These are phyloP conservation scores for Lagopus leucura DNA, from an alignment of 2,113 vertebrate species.

Conservation along the genomic window DNA sequence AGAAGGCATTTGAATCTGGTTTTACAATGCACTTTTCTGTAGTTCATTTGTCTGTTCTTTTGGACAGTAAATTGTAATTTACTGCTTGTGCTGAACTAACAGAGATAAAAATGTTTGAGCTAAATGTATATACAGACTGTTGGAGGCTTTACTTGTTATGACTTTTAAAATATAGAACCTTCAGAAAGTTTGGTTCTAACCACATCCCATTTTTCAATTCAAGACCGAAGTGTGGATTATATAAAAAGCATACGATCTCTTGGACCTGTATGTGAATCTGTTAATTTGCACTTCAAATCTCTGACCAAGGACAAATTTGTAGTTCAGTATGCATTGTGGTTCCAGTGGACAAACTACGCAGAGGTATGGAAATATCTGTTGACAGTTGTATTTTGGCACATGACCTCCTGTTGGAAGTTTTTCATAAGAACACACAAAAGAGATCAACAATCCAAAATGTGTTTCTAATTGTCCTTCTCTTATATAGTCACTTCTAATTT, in stretches of 20 bases:
- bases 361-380: slow-evolving; percentile 71
- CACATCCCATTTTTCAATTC: background rate
- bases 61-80: background rate
- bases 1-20: background rate
- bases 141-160: background rate
- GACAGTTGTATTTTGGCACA: background rate
- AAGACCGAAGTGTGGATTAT: slow-evolving; percentile 75
- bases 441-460: background rate
- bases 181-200: background rate
- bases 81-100: background rate
- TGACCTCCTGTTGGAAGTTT: background rate
- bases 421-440: background rate
- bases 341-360: slow-evolving; percentile 76
- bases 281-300: slow-evolving; percentile 70
- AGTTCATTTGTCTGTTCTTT: background rate
- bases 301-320: slow-evolving; percentile 67
- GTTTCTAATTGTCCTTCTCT: background rate
- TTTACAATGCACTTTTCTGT: background rate
- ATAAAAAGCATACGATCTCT: slow-evolving; percentile 67
- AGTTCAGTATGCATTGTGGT: slow-evolving; percentile 55
- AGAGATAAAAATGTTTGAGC: background rate
- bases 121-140: background rate
- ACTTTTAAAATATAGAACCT: background rate
- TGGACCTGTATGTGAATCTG: slow-evolving; percentile 80
- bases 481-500: background rate